Evolutionary conservation across 1,140 invertebrate genomes (phyloP).

Genomic region (Trialeurodes vaporariorum): DNA sequence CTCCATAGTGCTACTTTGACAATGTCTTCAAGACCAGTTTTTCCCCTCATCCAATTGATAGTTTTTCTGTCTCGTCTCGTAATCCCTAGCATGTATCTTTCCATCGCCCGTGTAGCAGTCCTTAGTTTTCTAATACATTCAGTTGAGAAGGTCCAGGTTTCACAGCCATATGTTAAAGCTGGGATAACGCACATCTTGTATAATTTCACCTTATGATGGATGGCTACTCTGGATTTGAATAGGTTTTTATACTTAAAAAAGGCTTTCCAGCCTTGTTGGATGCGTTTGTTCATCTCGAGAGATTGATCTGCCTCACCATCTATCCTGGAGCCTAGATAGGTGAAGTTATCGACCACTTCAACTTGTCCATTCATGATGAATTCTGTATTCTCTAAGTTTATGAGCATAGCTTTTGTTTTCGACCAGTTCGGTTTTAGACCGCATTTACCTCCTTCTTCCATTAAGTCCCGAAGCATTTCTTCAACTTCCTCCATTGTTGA

Average conservation of each 20-base stretch:
- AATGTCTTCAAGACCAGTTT: background rate
- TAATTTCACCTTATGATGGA: background rate
- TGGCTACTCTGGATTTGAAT: background rate
- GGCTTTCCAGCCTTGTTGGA: background rate
- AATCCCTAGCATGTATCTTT: slow-evolving; percentile 6
- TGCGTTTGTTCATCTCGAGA: slow-evolving; percentile 3
- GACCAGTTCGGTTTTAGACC: slow-evolving; percentile 9
- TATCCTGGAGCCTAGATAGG: slow-evolving; percentile 5
- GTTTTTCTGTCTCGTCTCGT: slow-evolving; percentile 4
- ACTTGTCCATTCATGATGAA: slow-evolving; percentile 3
- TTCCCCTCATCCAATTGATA: slow-evolving; percentile 1
- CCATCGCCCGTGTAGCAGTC: background rate
- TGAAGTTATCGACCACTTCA: slow-evolving; percentile 10
- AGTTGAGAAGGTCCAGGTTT: slow-evolving; percentile 6
- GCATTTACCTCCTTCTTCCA: slow-evolving; percentile 1
- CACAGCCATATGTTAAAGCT: slow-evolving; percentile 7
- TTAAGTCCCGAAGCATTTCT: slow-evolving; percentile 9
- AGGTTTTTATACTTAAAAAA: background rate
- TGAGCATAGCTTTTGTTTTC: slow-evolving; percentile 13
- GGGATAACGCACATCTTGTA: slow-evolving; percentile 5
- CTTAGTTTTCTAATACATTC: slow-evolving; percentile 3
- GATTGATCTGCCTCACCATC: background rate
- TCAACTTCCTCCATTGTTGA: slow-evolving; percentile 10
- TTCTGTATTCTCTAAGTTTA: background rate
- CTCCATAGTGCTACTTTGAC: background rate